Base-by-base conservation (phyloP, 2,113 vertebrate species). In the Corydoras sp. region DNA sequence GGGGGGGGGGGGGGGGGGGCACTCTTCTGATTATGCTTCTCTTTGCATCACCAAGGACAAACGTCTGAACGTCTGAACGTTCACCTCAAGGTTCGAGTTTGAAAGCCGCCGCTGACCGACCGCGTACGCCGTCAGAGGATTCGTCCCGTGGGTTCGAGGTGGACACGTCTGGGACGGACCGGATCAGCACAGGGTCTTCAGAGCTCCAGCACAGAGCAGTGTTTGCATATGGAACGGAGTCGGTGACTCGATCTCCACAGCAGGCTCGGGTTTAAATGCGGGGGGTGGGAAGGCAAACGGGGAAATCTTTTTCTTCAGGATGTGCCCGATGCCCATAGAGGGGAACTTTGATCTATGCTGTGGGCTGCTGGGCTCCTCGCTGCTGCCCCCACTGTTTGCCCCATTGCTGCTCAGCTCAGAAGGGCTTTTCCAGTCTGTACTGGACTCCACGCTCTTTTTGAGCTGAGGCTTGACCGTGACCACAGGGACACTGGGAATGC, bases 211-310 rank as follows among this genome's bases (percentile, higher is more conserved):
- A 56, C 88, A 90, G 62, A 89, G 82, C 53, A 43, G 35, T 11
- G 88, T 90, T 79, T 91, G 87, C 90, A 91, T 89, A 61, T 88
- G 89, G 80, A 88, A 90, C 0, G 90, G 86, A 9, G 86, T 87
- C 0, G 87, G 87, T 0, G 88, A 86, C 69, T 89, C 87, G 13
- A 87, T 80, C 51, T 89, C 88, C 0, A 87, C 29, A 0, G 86
- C 85, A 11, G 85, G 86, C 10, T 89, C 88, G 0, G 87, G 81
- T 5, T 82, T 83, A 73, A 90, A 89, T 0, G 84, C 85, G 74
- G 84, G 86, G 61, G 85, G 78, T 58, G 85, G 77, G 30, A 89
- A 86, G n/a, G 62, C 74, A 69, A 90, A 89, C 0, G 86, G 87
- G 62, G 82, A 83, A 62, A 85, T 77, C 60, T 85, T 85, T 80